A percentile compares a stretch with the other conserved stretches of the same genome.
Conservation (phyloP, 2,113 vertebrate species). For the Dolichotis patagonum region DNA sequence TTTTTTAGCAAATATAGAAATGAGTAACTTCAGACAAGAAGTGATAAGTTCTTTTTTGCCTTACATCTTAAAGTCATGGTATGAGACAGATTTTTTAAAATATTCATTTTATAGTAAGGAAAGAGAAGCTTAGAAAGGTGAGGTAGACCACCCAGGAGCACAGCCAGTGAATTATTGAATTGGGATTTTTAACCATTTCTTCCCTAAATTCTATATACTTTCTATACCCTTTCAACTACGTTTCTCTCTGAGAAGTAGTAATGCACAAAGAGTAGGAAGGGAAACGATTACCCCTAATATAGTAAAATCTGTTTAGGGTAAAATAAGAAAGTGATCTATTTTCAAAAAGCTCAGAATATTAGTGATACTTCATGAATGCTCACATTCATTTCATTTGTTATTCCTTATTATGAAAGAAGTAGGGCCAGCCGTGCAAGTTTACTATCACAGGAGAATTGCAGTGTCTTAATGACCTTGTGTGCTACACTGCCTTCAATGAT, state of each 20-base stretch:
- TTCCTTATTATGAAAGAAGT: slow-evolving; percentile 54
- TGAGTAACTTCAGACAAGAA: not conserved
- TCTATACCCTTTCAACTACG: not conserved
- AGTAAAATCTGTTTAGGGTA: not conserved
- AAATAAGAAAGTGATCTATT: slow-evolving; percentile 44
- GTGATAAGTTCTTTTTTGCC: not conserved
- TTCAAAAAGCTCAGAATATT: slow-evolving; percentile 39
- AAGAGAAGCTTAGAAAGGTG: not conserved
- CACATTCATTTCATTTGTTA: slow-evolving; percentile 56
- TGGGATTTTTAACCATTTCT: not conserved
- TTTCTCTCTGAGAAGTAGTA: not conserved
- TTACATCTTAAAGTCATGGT: not conserved
- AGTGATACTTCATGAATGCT: slow-evolving; percentile 46
- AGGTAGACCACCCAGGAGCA: not conserved
- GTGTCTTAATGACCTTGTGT: slow-evolving; percentile 19
- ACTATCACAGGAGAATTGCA: not conserved
- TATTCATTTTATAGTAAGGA: not conserved
- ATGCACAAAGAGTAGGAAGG: not conserved
- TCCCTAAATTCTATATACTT: not conserved
- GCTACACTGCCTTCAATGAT: not conserved
- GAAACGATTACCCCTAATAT: not conserved
- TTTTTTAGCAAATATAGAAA: not conserved
- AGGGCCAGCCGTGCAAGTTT: slow-evolving; percentile 47
- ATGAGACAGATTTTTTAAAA: not conserved
- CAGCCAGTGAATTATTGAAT: not conserved